Evolutionary conservation across 2,797 vertebrate genomes (phyloP), one percentile per base, ranked within the genome.

Genomic region (Falco biarmicus): DNA sequence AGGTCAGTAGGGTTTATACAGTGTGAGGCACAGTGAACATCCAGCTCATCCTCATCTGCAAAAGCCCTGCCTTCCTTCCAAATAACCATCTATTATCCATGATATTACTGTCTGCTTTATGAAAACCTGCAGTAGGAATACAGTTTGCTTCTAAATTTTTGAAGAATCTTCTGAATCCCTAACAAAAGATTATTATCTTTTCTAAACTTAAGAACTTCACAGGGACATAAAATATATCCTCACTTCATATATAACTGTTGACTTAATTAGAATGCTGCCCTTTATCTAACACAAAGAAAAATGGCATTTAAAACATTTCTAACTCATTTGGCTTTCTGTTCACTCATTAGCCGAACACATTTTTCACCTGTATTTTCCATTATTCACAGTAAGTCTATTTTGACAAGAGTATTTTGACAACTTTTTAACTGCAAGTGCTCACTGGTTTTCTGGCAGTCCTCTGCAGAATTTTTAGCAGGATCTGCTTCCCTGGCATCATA

Each of bases 321-420:
- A 85, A 63, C 32, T 94, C 37, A 31, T 89, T 94, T 4, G 7
- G 28, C 39, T 88, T 92, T 85, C 65, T 41, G 15, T 77, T 94
- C 39, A 32, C 60, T 89, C 83, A 78, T 95, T 95, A 90, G 73
- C 61, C 84, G 80, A 77, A 78, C 34, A 74, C 22, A 89, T 51
- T 94, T 95, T 90, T 95, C 89, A 95, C 90, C 89, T 93, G 68
- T 66, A 87, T 92, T 85, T 94, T 92, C 89, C 78, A 93, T 96
- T 94, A 94, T 60, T 95, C 89, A 80, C 70, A 74, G 56, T 50
- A 85, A 90, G 66, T 64, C 82, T 92, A 93, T 95, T 95, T 95
- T 97, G 91, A 78, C 43, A 93, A 32, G 86, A 84, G 45, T 87
- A 92, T 96, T 94, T 90, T 95, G 84, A 83, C 96, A 96, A 94